Evolutionary conservation across 2,113 vertebrate species (phyloP), one percentile per base, ranked within the genome.

Genomic region (Saimiri boliviensis): DNA sequence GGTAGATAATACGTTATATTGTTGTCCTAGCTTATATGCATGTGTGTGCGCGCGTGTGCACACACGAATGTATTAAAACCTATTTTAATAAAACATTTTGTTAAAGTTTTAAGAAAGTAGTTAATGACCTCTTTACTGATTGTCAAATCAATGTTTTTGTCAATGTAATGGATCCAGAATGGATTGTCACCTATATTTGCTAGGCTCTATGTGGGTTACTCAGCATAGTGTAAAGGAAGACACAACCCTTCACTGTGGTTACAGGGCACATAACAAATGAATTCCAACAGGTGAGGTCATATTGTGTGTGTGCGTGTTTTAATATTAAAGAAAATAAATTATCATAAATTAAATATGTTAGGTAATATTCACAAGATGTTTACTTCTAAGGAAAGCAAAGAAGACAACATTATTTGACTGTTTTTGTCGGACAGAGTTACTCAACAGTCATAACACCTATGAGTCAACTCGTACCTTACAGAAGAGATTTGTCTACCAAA

Each of bases 91-190:
- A 10, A 91, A 3, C 6, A 58, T 87, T 90, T 56, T 27, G 0
- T 25, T 20, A 87, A 89, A 25, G 63, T 58, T 95, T 84, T 76
- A 68, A 80, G 79, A 60, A 70, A 87, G 81, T 5, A 35, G 13
- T 56, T 5, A 37, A 25, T 56, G 35, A 60, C 40, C 82, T 60
- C 17, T n/a, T 63, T 66, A 71, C 27, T 47, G 23, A 92, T 84
- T 9, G 79, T 45, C 13, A 70, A 79, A 92, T 96, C 35, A 63
- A 73, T 81, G 2, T 85, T 94, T 90, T 90, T 21, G 21, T 91
- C 79, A 91, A 81, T 14, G 16, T 45, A 94, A 91, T 19, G 17
- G 32, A 95, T 40, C 17, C 6, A 88, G 40, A 94, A 87, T 42
- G 1, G 2, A 83, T n/a, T 68, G 54, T 23, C 27, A 90, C 6